Percentiles rank a stretch among this genome's conserved stretches.
Evolutionary conservation across 2,113 vertebrate genomes (phyloP).

Genomic region (Cryptoleucopteryx plumbea): DNA sequence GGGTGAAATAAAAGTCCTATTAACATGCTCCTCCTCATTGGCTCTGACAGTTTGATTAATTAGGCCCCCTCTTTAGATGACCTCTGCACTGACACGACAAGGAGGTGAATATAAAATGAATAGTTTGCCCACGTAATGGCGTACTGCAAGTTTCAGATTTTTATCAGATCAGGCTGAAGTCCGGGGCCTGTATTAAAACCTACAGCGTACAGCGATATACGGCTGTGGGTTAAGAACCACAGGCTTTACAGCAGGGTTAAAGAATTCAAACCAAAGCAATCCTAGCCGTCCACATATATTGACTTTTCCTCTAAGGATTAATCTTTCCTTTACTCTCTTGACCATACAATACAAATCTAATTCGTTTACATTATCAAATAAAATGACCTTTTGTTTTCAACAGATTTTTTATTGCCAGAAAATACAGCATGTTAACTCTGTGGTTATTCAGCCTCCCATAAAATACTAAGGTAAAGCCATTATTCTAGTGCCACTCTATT

Average conservation of each 20-base stretch:
- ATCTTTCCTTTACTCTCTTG: neutral
- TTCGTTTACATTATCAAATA: constrained; percentile 34
- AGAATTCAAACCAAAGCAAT: neutral
- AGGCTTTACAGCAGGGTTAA: neutral
- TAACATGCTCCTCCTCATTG: constrained; percentile 94
- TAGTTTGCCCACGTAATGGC: constrained; percentile 77
- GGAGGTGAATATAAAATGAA: constrained; percentile 89
- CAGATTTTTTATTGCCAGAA: constrained; percentile 48
- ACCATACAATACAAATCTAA: constrained; percentile 25
- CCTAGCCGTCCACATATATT: neutral
- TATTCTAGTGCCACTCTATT: constrained; percentile 24
- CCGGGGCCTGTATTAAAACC: constrained; percentile 54
- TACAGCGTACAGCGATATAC: neutral
- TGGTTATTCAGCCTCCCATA: constrained; percentile 32
- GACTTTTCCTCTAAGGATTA: neutral
- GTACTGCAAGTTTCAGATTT: constrained; percentile 69
- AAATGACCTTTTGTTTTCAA: constrained; percentile 66
- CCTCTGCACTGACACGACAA: constrained; percentile 84
- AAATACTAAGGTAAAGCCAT: constrained; percentile 43
- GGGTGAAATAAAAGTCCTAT: constrained; percentile 94
- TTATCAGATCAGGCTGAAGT: constrained; percentile 66
- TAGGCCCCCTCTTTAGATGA: constrained; percentile 85
- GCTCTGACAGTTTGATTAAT: constrained; percentile 96
- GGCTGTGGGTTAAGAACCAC: neutral
- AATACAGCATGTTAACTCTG: constrained; percentile 46